These are phyloP conservation scores for Stenoptilia bipunctidactyla DNA, from an alignment of 2,888 invertebrate species.

Conservation along the genomic window DNA sequence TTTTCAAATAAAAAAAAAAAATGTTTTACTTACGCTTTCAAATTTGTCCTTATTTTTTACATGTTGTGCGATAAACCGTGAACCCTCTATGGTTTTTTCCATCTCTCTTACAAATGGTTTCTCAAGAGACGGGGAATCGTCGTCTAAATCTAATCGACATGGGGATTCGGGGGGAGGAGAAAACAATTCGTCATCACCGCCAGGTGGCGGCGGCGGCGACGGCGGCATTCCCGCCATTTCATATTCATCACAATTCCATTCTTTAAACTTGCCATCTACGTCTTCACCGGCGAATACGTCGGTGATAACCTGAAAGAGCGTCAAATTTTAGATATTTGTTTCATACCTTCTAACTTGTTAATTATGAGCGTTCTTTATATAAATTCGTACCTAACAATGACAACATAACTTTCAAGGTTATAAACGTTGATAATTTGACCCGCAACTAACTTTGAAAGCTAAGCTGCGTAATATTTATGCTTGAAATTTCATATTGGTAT, in stretches of 20 bases:
- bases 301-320: slow-evolving; percentile 77
- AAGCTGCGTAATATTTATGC: too few relatives aligned
- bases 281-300: slow-evolving; percentile 79
- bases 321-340: too few relatives aligned
- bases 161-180: slow-evolving; percentile 81
- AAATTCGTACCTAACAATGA: too few relatives aligned
- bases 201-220: slow-evolving; percentile 80
- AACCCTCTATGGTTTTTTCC: slow-evolving; percentile 93
- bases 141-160: slow-evolving; percentile 71
- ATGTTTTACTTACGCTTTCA: slow-evolving; percentile 84
- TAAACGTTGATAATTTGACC: too few relatives aligned
- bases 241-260: slow-evolving; percentile 77
- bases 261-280: slow-evolving; percentile 60
- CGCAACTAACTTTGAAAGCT: too few relatives aligned
- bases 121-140: slow-evolving; percentile 84
- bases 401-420: too few relatives aligned
- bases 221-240: slow-evolving; percentile 80
- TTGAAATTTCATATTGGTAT: too few relatives aligned
- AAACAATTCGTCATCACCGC: slow-evolving; percentile 87
- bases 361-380: too few relatives aligned
- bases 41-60: slow-evolving; percentile 95
- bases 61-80: slow-evolving; percentile 95
- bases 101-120: slow-evolving; percentile 86
- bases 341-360: slow-evolving; percentile 25
- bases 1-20: too few relatives aligned